phyloP scores from a whole-genome alignment of 2,888 invertebrate species.

The Netelia virgata region DNA sequence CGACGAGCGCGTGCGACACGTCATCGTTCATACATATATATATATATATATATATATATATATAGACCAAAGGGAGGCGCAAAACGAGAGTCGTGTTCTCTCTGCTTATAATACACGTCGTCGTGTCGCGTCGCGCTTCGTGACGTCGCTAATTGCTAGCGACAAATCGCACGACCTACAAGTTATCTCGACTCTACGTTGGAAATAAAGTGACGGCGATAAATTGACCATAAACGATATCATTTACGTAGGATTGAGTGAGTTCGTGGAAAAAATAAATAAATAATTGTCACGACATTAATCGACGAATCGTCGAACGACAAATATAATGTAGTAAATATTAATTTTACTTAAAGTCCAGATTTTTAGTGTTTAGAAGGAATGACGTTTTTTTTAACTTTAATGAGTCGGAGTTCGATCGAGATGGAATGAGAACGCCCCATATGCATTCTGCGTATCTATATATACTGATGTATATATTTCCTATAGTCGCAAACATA shows the following conservation, averaged over 20 bases:
- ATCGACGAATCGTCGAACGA: neutral
- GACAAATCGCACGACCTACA: conserved; percentile 72
- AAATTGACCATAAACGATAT: conserved; percentile 46
- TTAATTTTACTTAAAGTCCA: too few species aligned
- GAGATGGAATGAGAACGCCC: neutral
- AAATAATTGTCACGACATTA: neutral
- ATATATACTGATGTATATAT: neutral
- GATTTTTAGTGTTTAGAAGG: too few species aligned
- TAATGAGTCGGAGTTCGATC: neutral
- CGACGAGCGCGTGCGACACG: conserved; percentile 77
- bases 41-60: neutral
- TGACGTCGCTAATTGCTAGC: conserved; percentile 72
- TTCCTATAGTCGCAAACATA: neutral
- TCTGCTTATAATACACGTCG: conserved; percentile 25
- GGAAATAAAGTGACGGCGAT: conserved; percentile 55
- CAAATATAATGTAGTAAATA: too few species aligned
- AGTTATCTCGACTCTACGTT: conserved; percentile 53
- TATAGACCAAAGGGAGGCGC: conserved; percentile 26
- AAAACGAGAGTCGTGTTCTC: conserved; percentile 25
- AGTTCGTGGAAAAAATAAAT: conserved; percentile 2
- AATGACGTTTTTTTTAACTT: neutral
- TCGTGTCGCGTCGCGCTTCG: conserved; percentile 72
- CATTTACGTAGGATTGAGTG: neutral
- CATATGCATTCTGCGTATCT: neutral
- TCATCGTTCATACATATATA: conserved; percentile 64